Conservation (phyloP, 2,113 vertebrate species). For the Epinephelus fuscoguttatus region DNA sequence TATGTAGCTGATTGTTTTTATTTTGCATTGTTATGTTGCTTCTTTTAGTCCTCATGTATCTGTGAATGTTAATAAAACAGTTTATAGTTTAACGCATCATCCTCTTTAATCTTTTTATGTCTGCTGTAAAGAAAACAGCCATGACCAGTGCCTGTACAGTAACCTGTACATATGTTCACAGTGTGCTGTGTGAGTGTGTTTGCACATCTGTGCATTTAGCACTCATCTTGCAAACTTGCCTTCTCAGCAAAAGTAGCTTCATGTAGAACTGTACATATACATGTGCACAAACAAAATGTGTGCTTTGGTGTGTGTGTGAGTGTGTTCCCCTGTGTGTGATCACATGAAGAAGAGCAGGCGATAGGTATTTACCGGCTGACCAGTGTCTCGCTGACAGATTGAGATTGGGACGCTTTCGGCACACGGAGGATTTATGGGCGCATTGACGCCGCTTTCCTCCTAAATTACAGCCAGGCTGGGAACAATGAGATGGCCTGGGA, state of each 20-base stretch:
- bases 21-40: neutral
- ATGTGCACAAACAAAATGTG: constrained; percentile 49
- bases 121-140: neutral
- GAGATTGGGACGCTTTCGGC: constrained; percentile 65
- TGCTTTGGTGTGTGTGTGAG: constrained; percentile 19
- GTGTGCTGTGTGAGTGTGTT: constrained; percentile 45
- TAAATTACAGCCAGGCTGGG: constrained; percentile 67
- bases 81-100: neutral
- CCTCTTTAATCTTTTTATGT: constrained; percentile 20
- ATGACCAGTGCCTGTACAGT: neutral
- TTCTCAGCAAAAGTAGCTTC: constrained; percentile 63
- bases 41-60: neutral
- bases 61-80: neutral
- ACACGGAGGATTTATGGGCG: constrained; percentile 66
- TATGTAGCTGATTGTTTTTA: neutral
- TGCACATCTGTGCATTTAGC: constrained; percentile 66
- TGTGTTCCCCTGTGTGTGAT: constrained; percentile 45
- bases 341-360: constrained; percentile 22
- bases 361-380: constrained; percentile 64
- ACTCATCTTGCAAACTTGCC: constrained; percentile 56
- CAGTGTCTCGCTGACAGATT: constrained; percentile 71
- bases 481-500: constrained; percentile 74
- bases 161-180: constrained; percentile 29
- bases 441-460: constrained; percentile 66
- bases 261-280: constrained; percentile 60